These are phyloP conservation scores for Sisyra terminalis DNA, from an alignment of 2,888 invertebrate species.

Conservation along the genomic window DNA sequence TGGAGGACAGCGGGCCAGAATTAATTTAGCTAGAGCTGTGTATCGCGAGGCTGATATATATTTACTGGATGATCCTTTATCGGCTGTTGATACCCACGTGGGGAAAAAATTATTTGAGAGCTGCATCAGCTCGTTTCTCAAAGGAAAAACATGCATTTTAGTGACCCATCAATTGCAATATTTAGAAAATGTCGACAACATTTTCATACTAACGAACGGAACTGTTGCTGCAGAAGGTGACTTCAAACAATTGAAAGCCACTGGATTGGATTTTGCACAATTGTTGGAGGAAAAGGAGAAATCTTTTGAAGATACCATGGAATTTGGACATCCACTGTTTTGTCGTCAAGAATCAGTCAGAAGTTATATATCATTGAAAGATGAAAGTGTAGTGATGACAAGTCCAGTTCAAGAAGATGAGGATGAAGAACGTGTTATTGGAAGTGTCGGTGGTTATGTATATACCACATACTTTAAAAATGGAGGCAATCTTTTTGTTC, in stretches of 20 bases:
- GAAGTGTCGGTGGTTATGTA: too few relatives aligned
- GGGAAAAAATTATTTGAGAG: slow-evolving; percentile 31
- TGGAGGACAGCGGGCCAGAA: slow-evolving; percentile 51
- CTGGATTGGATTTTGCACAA: slow-evolving; percentile 62
- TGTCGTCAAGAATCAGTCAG: background rate
- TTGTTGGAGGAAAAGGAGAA: slow-evolving; percentile 34
- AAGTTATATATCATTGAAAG: background rate
- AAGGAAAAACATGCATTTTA: slow-evolving; percentile 43
- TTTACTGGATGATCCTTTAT: slow-evolving; percentile 5
- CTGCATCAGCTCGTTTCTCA: slow-evolving; percentile 9
- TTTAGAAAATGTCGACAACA: slow-evolving; percentile 39
- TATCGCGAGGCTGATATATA: slow-evolving; percentile 5
- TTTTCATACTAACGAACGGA: slow-evolving; percentile 41
- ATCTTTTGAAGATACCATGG: slow-evolving; percentile 13
- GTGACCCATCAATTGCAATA: slow-evolving; percentile 68
- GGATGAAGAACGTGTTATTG: too few relatives aligned
- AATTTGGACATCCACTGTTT: slow-evolving; percentile 19
- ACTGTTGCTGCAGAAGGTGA: slow-evolving; percentile 44
- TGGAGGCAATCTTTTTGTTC: too few relatives aligned
- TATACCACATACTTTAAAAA: too few relatives aligned
- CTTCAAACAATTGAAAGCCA: slow-evolving; percentile 51
- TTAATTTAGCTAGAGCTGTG: slow-evolving; percentile 3
- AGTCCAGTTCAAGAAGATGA: slow-evolving; percentile 9
- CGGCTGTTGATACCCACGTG: slow-evolving; percentile 28
- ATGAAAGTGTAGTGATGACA: too few relatives aligned